A percentile compares a stretch with the other conserved stretches of the same genome.
Evolutionary conservation across 2,797 vertebrate species (phyloP).

Genomic region (Gallirallus australis): DNA sequence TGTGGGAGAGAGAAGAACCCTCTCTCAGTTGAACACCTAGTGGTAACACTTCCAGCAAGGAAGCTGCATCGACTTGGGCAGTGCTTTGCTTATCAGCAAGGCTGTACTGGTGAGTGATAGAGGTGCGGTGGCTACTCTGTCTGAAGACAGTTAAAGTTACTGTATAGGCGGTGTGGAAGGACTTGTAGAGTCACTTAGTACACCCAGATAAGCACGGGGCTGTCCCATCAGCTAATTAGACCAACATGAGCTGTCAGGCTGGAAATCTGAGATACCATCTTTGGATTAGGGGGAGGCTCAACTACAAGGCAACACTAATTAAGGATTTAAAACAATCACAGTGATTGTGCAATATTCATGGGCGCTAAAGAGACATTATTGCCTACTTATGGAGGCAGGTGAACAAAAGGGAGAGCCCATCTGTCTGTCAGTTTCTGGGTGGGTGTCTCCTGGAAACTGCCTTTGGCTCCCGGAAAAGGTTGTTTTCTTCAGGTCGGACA

Average conservation of each 20-base stretch:
- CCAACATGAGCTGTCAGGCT: constrained; percentile 8
- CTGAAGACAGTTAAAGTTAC: not conserved
- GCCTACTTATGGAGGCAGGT: not conserved
- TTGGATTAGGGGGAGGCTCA: not conserved
- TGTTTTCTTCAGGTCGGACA: not conserved
- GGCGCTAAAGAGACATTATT: not conserved
- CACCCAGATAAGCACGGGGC: not conserved
- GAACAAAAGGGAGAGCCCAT: not conserved
- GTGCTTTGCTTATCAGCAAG: not conserved
- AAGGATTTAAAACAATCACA: constrained; percentile 6
- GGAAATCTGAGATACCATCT: constrained; percentile 23
- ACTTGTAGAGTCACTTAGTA: not conserved
- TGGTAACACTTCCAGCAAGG: not conserved
- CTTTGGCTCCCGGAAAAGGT: not conserved
- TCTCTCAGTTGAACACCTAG: not conserved
- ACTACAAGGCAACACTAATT: not conserved
- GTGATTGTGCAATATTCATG: not conserved
- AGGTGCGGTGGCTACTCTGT: not conserved
- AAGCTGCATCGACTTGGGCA: not conserved
- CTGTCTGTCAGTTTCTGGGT: not conserved
- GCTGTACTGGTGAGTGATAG: not conserved
- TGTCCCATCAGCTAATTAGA: not conserved
- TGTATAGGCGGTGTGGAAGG: not conserved
- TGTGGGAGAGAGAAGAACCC: not conserved
- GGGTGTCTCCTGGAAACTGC: not conserved